A percentile compares a stretch with the other conserved stretches of the same genome.
phyloP scores from a whole-genome alignment of 2,113 vertebrate species.

The Tragelaphus imberbis region DNA sequence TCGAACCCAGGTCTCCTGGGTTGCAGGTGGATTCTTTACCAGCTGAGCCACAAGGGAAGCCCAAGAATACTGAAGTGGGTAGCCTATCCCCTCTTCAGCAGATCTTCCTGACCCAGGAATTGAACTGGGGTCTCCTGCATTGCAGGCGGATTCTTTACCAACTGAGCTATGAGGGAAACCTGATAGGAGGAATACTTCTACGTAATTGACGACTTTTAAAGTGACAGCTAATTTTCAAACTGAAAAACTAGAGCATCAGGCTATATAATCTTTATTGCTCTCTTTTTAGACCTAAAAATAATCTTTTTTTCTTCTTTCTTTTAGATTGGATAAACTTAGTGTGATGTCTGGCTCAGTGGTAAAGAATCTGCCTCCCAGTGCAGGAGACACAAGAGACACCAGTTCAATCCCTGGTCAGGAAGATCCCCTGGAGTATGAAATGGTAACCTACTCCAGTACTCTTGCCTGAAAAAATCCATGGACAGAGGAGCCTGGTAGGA shows the following conservation, averaged over 20 bases:
- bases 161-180: not conserved
- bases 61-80: not conserved
- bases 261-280: not conserved
- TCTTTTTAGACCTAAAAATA: not conserved
- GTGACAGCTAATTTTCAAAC: not conserved
- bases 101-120: not conserved
- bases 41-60: not conserved
- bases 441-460: not conserved
- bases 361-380: not conserved
- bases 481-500: not conserved
- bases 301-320: not conserved
- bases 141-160: not conserved
- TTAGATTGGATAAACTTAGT: not conserved
- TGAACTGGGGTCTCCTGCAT: accelerated
- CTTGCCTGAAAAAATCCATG: not conserved
- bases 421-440: not conserved
- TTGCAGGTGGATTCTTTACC: not conserved
- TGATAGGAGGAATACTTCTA: not conserved
- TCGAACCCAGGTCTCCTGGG: not conserved
- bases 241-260: not conserved
- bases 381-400: not conserved
- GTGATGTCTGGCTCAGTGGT: not conserved
- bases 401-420: not conserved
- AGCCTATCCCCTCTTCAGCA: not conserved
- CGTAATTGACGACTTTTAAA: not conserved